phyloP scores from a whole-genome alignment of 2,888 invertebrate species.

The Drosophila silvestris region DNA sequence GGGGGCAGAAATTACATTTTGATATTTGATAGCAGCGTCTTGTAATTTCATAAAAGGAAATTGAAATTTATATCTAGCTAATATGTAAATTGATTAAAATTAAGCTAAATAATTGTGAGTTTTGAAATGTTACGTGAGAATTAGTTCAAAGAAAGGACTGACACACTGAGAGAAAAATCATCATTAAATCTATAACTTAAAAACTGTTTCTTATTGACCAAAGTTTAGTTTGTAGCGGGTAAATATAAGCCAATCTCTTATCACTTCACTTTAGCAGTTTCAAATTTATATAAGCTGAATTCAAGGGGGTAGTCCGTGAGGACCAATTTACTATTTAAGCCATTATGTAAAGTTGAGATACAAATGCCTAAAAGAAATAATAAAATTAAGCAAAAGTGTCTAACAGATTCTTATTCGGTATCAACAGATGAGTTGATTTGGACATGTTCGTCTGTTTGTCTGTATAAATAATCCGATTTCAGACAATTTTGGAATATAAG shows the following conservation, averaged over 20 bases:
- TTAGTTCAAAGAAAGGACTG: not conserved
- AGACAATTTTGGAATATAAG: not conserved
- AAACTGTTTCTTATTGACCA: not conserved
- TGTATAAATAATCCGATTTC: not conserved
- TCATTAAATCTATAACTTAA: not conserved
- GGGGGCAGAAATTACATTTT: constrained; percentile 45
- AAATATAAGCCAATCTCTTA: not conserved
- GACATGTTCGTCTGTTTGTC: not conserved
- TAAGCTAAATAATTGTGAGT: constrained; percentile 2
- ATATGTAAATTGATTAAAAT: constrained; percentile 59
- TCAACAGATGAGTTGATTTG: not conserved
- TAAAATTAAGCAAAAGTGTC: not conserved
- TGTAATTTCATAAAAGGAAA: constrained; percentile 54
- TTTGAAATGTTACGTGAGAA: not conserved
- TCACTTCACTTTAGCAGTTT: not conserved
- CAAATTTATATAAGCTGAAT: no score
- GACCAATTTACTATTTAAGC: not conserved
- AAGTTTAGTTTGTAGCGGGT: not conserved
- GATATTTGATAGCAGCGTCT: constrained; percentile 55
- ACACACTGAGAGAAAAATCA: not conserved
- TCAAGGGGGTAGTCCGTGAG: no score
- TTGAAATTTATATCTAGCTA: constrained; percentile 61
- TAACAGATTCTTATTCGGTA: not conserved
- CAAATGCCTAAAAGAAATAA: no score
- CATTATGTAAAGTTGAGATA: not conserved